A percentile compares a stretch with the other conserved stretches of the same genome.
These are phyloP conservation scores for Eurosta solidaginis DNA, from an alignment of 1,140 invertebrate species.

Conservation along the genomic window DNA sequence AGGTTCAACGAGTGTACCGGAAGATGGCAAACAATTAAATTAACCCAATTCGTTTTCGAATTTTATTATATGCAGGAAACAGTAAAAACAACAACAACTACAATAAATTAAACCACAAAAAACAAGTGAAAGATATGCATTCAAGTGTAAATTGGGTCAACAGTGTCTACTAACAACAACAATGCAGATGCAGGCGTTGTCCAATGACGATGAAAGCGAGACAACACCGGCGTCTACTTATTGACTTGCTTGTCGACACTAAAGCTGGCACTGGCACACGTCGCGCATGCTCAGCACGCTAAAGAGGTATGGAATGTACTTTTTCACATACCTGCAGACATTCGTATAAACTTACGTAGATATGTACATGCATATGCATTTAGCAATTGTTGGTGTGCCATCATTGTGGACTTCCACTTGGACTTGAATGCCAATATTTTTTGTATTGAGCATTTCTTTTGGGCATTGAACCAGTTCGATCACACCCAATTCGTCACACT, in stretches of 20 bases:
- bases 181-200: not conserved
- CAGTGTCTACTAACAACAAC: not conserved
- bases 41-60: not conserved
- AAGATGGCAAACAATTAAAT: not conserved
- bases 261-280: not conserved
- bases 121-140: not conserved
- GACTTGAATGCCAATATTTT: not conserved
- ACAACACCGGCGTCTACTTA: too few relatives aligned
- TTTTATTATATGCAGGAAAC: not conserved
- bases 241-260: not conserved
- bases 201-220: not conserved
- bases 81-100: not conserved
- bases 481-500: slow-evolving; percentile 29
- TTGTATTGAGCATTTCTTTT: slow-evolving; percentile 7
- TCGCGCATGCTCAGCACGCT: slow-evolving; percentile 11
- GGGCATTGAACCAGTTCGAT: not conserved
- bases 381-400: not conserved
- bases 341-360: not conserved
- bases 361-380: not conserved
- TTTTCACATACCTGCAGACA: too few relatives aligned
- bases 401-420: not conserved
- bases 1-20: not conserved
- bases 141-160: not conserved
- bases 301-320: too few relatives aligned
- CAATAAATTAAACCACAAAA: not conserved